Evolutionary conservation across 2,888 invertebrate species (phyloP).

Genomic region (Cantharis rustica): DNA sequence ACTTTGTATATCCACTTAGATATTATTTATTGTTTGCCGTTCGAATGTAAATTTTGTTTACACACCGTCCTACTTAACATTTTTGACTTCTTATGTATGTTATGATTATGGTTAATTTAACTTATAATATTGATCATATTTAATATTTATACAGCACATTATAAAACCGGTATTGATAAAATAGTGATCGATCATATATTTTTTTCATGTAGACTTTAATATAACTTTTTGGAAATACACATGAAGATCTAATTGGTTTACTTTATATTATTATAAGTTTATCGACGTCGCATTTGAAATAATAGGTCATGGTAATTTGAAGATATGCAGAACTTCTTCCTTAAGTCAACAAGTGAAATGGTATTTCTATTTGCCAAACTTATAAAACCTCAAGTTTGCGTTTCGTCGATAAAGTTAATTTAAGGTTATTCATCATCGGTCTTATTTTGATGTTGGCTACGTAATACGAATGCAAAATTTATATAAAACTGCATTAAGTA

Average conservation of each 20-base stretch:
- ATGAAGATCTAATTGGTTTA: background rate
- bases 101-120: background rate
- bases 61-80: background rate
- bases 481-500: background rate
- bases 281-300: background rate
- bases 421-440: background rate
- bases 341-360: background rate
- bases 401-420: background rate
- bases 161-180: background rate
- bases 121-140: background rate
- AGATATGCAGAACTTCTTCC: background rate
- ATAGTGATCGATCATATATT: background rate
- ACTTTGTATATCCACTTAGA: background rate
- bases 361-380: background rate
- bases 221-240: background rate
- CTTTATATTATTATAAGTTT: background rate
- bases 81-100: background rate
- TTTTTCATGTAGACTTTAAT: background rate
- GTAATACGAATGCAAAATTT: background rate
- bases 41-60: background rate
- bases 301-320: background rate
- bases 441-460: background rate
- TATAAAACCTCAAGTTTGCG: background rate
- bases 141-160: background rate
- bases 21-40: background rate